phyloP scores from a whole-genome alignment of 2,888 invertebrate species.

The Ethmia dodecea region DNA sequence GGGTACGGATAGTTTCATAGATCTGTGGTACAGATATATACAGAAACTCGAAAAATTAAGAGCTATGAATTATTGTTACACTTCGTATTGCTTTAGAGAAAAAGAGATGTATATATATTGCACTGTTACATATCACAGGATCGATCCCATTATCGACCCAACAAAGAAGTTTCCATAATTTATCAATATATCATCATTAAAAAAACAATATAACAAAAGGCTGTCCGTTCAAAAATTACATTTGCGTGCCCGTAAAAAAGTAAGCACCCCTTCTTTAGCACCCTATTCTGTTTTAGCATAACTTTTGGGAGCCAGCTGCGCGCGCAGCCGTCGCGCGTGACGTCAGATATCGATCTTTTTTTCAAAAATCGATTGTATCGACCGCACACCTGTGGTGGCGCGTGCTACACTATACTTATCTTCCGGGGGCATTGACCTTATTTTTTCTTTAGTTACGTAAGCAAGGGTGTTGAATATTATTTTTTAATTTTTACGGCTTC shows the following conservation, averaged over 20 bases:
- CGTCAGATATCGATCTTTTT: constrained; percentile 66
- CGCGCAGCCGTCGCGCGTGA: constrained; percentile 53
- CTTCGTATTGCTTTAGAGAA: no score
- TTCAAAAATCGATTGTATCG: constrained; percentile 58
- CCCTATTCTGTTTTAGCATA: constrained; percentile 48
- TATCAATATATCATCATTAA: no score
- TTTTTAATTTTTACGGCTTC: no score
- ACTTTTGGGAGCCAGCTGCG: constrained; percentile 55
- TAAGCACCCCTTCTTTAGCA: constrained; percentile 40
- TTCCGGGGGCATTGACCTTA: constrained; percentile 61
- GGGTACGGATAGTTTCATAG: no score
- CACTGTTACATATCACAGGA: no score
- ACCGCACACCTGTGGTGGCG: constrained; percentile 61
- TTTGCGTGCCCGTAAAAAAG: constrained; percentile 33
- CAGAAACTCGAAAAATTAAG: no score
- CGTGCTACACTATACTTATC: constrained; percentile 52
- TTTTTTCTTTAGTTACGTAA: constrained; percentile 8
- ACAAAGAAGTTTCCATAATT: constrained; percentile 2
- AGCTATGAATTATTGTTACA: no score
- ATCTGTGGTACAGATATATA: no score
- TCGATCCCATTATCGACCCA: constrained; percentile 10
- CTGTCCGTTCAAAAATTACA: constrained; percentile 14
- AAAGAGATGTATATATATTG: no score
- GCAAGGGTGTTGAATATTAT: no score
- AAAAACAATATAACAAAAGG: constrained; percentile 3